Conservation (phyloP, 2,113 vertebrate species). For the Cephalopholis sonnerati region DNA sequence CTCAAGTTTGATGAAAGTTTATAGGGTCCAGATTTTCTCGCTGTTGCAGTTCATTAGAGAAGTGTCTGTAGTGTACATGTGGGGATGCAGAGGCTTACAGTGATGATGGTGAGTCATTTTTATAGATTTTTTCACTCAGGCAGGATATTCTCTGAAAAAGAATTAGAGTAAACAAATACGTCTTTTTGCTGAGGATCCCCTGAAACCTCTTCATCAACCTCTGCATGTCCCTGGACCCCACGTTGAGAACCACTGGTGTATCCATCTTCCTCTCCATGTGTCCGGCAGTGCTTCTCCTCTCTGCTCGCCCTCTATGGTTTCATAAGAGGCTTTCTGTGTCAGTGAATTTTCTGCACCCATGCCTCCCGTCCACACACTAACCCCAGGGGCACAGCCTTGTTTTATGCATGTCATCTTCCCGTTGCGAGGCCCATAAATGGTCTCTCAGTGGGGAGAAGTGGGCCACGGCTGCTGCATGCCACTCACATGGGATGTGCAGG, state of each 20-base stretch:
- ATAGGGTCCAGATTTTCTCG: not conserved
- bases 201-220: not conserved
- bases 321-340: slow-evolving; percentile 75
- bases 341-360: slow-evolving; percentile 71
- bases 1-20: not conserved
- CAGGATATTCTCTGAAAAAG: not conserved
- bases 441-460: slow-evolving; percentile 56
- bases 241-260: not conserved
- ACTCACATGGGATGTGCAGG: slow-evolving; percentile 46
- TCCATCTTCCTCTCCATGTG: slow-evolving; percentile 40
- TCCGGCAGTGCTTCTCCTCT: slow-evolving; percentile 41
- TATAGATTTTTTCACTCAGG: not conserved
- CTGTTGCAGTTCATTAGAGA: not conserved
- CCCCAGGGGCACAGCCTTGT: slow-evolving; percentile 68
- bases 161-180: not conserved
- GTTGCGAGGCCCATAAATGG: slow-evolving; percentile 66
- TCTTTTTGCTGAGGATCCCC: not conserved
- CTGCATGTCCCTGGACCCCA: slow-evolving; percentile 1
- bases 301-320: slow-evolving; percentile 43
- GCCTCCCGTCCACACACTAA: slow-evolving; percentile 64
- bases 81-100: not conserved
- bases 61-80: not conserved
- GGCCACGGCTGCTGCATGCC: slow-evolving; percentile 48
- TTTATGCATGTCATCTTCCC: slow-evolving; percentile 71
- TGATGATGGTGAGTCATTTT: not conserved